These are phyloP conservation scores for Megaptera novaeangliae DNA, from an alignment of 2,113 vertebrate species.

Conservation along the genomic window DNA sequence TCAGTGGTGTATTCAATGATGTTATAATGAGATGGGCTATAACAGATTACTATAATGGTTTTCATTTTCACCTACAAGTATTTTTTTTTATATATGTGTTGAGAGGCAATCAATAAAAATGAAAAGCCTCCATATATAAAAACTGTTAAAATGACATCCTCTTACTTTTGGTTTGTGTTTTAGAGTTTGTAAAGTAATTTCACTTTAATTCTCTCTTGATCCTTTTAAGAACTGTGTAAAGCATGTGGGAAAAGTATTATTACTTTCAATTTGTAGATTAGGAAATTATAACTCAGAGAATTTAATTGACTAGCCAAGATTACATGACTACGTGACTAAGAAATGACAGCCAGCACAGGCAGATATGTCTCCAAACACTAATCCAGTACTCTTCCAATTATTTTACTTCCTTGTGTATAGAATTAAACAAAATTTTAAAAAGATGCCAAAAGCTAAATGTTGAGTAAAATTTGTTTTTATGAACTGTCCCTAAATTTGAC, in stretches of 20 bases:
- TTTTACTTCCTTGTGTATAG: neutral
- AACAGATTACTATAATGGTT: neutral
- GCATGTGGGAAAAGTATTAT: neutral
- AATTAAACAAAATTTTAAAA: neutral
- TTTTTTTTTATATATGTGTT: neutral
- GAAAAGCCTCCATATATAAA: neutral
- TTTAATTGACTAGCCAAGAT: neutral
- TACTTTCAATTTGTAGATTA: slow-evolving; percentile 11
- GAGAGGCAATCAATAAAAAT: neutral
- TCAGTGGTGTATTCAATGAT: neutral
- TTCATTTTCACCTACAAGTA: slow-evolving; percentile 9
- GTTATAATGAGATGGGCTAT: neutral
- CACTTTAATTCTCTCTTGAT: neutral
- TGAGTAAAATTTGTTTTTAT: neutral
- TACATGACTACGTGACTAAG: neutral
- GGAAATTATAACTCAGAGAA: neutral
- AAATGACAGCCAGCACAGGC: neutral
- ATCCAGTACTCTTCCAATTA: neutral
- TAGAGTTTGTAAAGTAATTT: slow-evolving; percentile 1
- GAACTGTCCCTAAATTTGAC: neutral
- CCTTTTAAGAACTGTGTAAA: neutral
- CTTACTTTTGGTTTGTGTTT: neutral
- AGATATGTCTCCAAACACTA: neutral
- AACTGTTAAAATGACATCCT: neutral
- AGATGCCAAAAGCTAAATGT: neutral